Evolutionary conservation across 2,888 invertebrate genomes (phyloP), one percentile per base, ranked within the genome.

Genomic region (Sussaba pulchella): DNA sequence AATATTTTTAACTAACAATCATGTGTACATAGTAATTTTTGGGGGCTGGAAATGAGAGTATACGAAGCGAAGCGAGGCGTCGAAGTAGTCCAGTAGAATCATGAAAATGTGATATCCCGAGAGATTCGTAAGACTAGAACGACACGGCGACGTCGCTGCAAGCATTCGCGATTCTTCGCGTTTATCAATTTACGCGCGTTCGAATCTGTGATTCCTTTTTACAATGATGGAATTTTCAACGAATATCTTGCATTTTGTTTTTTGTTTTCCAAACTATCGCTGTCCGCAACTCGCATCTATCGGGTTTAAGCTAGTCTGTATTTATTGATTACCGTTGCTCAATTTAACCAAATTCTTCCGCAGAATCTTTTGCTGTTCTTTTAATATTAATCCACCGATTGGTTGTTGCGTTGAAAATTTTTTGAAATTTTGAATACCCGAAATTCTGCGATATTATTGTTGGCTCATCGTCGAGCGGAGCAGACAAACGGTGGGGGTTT

Each of bases 121-220:
- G 52, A 24, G 26, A 52, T 21, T 50, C 9, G 10, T n/a, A 24
- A 21, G 24, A 52, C 52, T 12, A 21, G 2, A 19, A 47, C 45
- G 47, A n/a, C n/a, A n/a, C n/a, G n/a, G n/a, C n/a, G n/a, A n/a
- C n/a, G n/a, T n/a, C n/a, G n/a, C n/a, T n/a, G n/a, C n/a, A n/a
- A n/a, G n/a, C n/a, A n/a, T n/a, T n/a, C n/a, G n/a, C n/a, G n/a
- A n/a, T n/a, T n/a, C n/a, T n/a, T n/a, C 24, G 10, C 21, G 26
- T 21, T 19, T n/a, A n/a, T n/a, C n/a, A 24, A 52, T 21, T 50
- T 52, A 67, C 21, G 24, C 39, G 14, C 24, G 52, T n/a, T 24
- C 67, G 21, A 24, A 67, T 67, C 67, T 67, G 67, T 67, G 67
- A 67, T 67, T 52, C 36, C 67, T 39, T 14, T 39, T 21, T 21